Evolutionary conservation across 2,888 invertebrate species (phyloP), one percentile per base, ranked within the genome.

Genomic region (Neria commutata): DNA sequence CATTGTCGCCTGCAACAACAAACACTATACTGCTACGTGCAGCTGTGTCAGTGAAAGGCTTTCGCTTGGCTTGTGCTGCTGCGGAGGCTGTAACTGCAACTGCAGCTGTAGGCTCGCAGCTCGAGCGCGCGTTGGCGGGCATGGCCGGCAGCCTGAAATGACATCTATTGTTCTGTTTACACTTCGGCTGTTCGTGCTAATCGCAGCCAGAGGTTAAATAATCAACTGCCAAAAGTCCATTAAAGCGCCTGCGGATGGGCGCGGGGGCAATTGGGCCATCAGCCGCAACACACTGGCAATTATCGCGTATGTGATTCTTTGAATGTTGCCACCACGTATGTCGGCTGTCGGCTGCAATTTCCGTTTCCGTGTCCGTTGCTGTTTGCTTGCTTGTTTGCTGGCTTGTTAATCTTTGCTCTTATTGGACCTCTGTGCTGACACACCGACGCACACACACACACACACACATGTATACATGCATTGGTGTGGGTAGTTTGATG

Each of bases 251-350:
- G 52, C 51, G 56, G n/a, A 57, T 57, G 46, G 37, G 29, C 14
- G 37, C 37, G 3, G 37, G 29, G 37, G 37, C 37, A 5, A 37
- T 37, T 37, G 8, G 37, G n/a, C 37, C 37, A 37, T 37, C 37
- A 37, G n/a, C 37, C 37, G 29, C 29, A 5, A 29, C 29, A 37
- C 37, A 37, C 37, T 37, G 64, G 58, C 58, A 64, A 62, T 62
- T 62, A 59, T 54, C 53, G 60, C 56, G 58, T 62, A 58, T 60
- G 57, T 58, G 59, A 46, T 46, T 37, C 11, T 29, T 5, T 29
- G 47, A 24, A 23, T 49, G 49, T 48, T 14, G 8, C 29, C 24
- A 29, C 14, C 29, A 6, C n/a, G 26, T 11, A 19, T 49, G 47
- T 24, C 42, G 17, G 26, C 16, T 54, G 53, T 21, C 40, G 50